Conservation (phyloP, 2,888 invertebrate species). For the Agrotis segetum region DNA sequence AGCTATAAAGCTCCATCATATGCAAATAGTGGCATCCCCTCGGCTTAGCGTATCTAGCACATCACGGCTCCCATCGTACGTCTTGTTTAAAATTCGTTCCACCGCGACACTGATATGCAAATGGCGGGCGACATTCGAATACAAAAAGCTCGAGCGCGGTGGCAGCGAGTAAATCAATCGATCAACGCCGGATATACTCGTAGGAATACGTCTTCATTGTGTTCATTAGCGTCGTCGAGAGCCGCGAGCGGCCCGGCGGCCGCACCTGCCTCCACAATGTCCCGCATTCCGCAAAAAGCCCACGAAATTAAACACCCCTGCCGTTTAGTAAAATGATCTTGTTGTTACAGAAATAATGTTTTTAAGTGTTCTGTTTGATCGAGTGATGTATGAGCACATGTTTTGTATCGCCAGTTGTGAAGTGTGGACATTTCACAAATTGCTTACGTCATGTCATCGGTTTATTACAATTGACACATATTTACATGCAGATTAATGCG, state of each 20-base stretch:
- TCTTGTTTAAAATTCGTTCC: constrained; percentile 88
- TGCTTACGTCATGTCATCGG: constrained; percentile 39
- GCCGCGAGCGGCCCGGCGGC: constrained; percentile 68
- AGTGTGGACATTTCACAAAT: constrained; percentile 57
- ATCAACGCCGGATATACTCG: constrained; percentile 90
- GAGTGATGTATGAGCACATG: constrained; percentile 48
- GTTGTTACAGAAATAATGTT: constrained; percentile 54
- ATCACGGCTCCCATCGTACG: constrained; percentile 80
- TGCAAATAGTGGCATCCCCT: constrained; percentile 84
- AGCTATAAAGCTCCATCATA: constrained; percentile 80
- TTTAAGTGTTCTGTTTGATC: constrained; percentile 58
- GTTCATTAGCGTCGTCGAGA: constrained; percentile 88
- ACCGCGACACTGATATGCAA: constrained; percentile 87
- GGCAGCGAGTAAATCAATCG: constrained; percentile 91
- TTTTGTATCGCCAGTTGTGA: constrained; percentile 23
- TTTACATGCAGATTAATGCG: constrained; percentile 48
- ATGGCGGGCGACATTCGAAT: constrained; percentile 89
- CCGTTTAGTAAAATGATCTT: constrained; percentile 67
- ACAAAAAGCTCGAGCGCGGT: constrained; percentile 90
- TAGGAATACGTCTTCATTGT: constrained; percentile 90
- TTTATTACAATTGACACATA: constrained; percentile 42
- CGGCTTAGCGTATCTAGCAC: constrained; percentile 78
- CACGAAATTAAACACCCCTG: constrained; percentile 77
- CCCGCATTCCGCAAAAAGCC: constrained; percentile 83
- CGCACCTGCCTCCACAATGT: constrained; percentile 85